Evolutionary conservation across 2,888 invertebrate genomes (phyloP), one percentile per base, ranked within the genome.

Genomic region (Ectropis crepuscularia): DNA sequence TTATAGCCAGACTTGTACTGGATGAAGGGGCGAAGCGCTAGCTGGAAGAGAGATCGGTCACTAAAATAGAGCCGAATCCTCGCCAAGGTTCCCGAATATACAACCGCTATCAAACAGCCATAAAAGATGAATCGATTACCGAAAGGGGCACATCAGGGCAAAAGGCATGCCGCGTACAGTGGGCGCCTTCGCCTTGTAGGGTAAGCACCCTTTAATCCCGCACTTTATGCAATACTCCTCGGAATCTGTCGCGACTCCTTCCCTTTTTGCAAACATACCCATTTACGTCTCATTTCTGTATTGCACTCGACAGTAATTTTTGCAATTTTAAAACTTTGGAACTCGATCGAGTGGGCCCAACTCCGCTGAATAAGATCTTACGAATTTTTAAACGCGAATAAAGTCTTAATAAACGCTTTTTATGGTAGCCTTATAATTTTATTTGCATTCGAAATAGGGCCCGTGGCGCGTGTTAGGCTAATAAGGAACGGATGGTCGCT

Each of bases 361-460:
- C 58, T 68, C 75, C 69, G 76, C 78, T 90, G 88, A 90, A 85
- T 91, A 90, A 90, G 90, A 88, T 86, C 88, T 91, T 88, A 91
- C 86, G 87, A 87, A 90, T 88, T 89, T 88, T 90, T 88, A 88
- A 87, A 89, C 68, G 81, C 81, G 75, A 82, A 89, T 90, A 89
- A 90, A 90, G 89, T 88, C 89, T 90, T 89, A 89, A 90, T 90
- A 91, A 90, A 87, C 79, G 79, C 83, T 88, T 82, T 90, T 92
- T 90, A 92, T 90, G 86, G 86, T 81, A 79, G 85, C 80, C 82
- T 86, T 87, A 85, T 86, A 86, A 85, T 89, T 87, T 89, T 91
- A 91, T 91, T 89, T 86, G 83, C 86, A 89, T 88, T 82, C 82
- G 76, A 80, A 87, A 89, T 90, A 88, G 88, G 87, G 80, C 78